Base-by-base conservation (phyloP, 1,140 invertebrate genomes). In the Magallana ariakensis region DNA sequence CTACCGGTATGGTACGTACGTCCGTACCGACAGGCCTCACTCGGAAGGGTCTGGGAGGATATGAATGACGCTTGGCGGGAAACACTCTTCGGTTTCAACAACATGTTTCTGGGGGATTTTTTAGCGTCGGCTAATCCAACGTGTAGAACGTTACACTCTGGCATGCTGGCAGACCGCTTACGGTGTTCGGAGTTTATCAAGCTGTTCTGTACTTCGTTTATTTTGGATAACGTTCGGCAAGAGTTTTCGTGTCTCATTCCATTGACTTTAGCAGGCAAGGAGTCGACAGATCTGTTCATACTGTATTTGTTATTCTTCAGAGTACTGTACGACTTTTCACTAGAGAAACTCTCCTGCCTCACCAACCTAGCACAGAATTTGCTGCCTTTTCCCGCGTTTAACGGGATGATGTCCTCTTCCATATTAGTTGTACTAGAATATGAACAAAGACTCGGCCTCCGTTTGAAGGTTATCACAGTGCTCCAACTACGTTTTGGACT, bases 1-100 rank as follows among this genome's bases (percentile, higher is more conserved):
- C 89, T 90, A 0, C 91, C 90, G 13, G 82, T 83, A 16, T 84
- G 81, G 46, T 86, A 88, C 1, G 60, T 60, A n/a, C 66, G 80
- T 54, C 86, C 86, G 53, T 84, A 54, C 7, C 66, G 81, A 53
- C 82, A 26, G 2, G 53, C 46, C 11, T 56, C 80, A 55, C 80
- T 56, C 13, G 80, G 66, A 10, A 75, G 22, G 15, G 66, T 75
- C 15, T 75, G 66, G 22, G 66, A 75, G 33, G 66, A 75, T 33
- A 46, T 22, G 33, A 75, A 75, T 19, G 66, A 75, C 2, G 66
- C 66, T 10, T 75, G 66, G 10, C 66, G 9, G 7, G 66, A 75
- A 26, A 75, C 22, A 33, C 22, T 11, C 33, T 26, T 75, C 33
- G 22, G 22, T 75, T 75, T 75, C 22, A 75, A 33, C 22, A 75